Evolutionary conservation across 2,797 vertebrate species (phyloP).

Genomic region (Channa striata): DNA sequence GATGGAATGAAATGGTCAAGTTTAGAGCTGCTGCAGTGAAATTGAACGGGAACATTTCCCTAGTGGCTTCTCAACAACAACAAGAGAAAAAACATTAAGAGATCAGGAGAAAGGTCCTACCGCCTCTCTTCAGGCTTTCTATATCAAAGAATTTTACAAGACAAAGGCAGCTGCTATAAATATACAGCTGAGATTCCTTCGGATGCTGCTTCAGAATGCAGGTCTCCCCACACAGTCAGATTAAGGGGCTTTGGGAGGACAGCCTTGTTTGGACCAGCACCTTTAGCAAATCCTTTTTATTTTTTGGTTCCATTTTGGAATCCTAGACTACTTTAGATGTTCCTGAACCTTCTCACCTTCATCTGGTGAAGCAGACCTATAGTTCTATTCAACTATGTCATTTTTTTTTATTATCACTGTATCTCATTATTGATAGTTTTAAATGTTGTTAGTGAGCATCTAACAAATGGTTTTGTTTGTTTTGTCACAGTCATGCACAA

Average conservation of each 20-base stretch:
- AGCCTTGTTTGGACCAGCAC: neutral
- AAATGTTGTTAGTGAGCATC: no score
- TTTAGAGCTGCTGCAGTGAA: slow-evolving; percentile 21
- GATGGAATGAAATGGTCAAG: slow-evolving; percentile 11
- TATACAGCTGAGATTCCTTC: slow-evolving; percentile 10
- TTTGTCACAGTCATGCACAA: no score
- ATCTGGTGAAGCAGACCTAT: neutral
- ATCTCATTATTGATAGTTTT: no score
- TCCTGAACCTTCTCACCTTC: neutral
- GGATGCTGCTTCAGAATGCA: slow-evolving; percentile 9
- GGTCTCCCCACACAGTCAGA: slow-evolving; percentile 1
- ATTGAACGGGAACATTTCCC: neutral
- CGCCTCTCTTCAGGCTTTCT: neutral
- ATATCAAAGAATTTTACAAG: slow-evolving; percentile 27
- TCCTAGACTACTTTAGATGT: neutral
- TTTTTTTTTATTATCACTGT: no score
- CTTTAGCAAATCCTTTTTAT: neutral
- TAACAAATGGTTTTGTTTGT: no score
- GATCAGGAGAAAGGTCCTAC: neutral
- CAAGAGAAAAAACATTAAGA: slow-evolving; percentile 15
- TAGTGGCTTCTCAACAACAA: slow-evolving; percentile 14
- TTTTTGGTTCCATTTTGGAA: neutral
- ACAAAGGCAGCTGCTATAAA: slow-evolving; percentile 9
- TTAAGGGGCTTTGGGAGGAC: slow-evolving; percentile 15
- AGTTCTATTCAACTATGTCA: no score